Evolutionary conservation across 2,888 invertebrate species (phyloP).

Genomic region (Noctua janthe): DNA sequence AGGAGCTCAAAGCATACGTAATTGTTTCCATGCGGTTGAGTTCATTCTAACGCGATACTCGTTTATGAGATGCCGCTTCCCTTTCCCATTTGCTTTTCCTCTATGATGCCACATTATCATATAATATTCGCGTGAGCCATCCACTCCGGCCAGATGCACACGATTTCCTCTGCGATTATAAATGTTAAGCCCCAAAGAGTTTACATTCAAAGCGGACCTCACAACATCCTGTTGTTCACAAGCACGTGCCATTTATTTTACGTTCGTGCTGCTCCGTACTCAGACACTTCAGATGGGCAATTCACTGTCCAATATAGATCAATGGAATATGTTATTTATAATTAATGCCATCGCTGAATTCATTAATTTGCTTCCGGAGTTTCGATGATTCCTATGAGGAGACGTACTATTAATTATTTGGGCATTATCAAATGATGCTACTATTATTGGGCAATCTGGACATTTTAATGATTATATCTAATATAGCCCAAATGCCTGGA

Average conservation of each 20-base stretch:
- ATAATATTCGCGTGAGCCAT: slow-evolving; percentile 73
- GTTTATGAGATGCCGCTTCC: slow-evolving; percentile 79
- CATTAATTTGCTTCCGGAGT: slow-evolving; percentile 38
- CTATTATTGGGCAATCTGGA: background rate
- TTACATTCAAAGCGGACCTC: slow-evolving; percentile 78
- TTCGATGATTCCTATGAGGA: background rate
- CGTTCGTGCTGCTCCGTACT: slow-evolving; percentile 70
- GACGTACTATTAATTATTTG: background rate
- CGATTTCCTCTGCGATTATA: slow-evolving; percentile 80
- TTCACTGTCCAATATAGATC: slow-evolving; percentile 65
- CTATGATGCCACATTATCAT: slow-evolving; percentile 67
- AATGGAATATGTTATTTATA: slow-evolving; percentile 57
- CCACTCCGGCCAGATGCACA: slow-evolving; percentile 79
- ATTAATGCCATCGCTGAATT: slow-evolving; percentile 37
- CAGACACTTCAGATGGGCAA: slow-evolving; percentile 61
- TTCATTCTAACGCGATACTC: slow-evolving; percentile 72
- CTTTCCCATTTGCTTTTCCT: slow-evolving; percentile 81
- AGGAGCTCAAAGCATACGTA: slow-evolving; percentile 60
- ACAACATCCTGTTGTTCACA: slow-evolving; percentile 82
- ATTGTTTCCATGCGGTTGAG: slow-evolving; percentile 69
- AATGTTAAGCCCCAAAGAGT: slow-evolving; percentile 75
- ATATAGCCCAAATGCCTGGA: background rate
- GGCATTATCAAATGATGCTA: background rate
- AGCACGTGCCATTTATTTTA: slow-evolving; percentile 83
- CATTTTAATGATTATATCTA: background rate